Base-by-base conservation (phyloP, 1,140 invertebrate genomes). In the Leptestheria dahalacensis region DNA sequence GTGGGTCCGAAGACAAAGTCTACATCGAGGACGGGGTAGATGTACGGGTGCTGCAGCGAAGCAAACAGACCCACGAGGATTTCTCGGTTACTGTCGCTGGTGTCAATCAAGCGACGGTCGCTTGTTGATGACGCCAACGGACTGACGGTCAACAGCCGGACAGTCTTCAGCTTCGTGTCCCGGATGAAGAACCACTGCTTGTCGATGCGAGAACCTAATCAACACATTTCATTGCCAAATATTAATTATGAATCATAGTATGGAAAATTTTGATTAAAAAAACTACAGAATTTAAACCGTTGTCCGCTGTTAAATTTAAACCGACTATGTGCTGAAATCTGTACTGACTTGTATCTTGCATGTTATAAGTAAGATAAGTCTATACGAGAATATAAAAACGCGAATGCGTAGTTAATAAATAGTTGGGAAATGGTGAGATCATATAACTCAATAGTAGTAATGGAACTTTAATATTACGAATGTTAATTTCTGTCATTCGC, bases 101-200 rank as follows among this genome's bases (percentile, higher is more conserved):
- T 76, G 71, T 67, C 81, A 80, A 54, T 77, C 77, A 64, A 64
- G 26, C 63, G 64, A 20, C 53, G 24, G 48, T 33, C 18, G 61
- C 75, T 70, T 41, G 33, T 15, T 41, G 33, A 41, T 9, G 33
- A 15, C 59, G 75, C 78, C 47, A 81, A 71, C 2, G 83, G 83
- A 63, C 87, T 80, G 65, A 92, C 74, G 2, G 85, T 89, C 54
- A 93, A 72, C 48, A 94, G 74, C 61, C 88, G 78, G 69, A 92
- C 88, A 1, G 88, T 86, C 72, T 86, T 86, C 28, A 87, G 77
- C 24, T 79, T 79, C 48, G 77, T 79, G 72, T 93, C 90, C 65
- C 80, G 80, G 25, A 93, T 83, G 24, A 85, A 78, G 71, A 92
- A 92, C 89, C 90, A 94, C 68, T 90, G 82, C 69, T 91, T 91